These are phyloP conservation scores for Malaclemys terrapin DNA, from an alignment of 2,113 vertebrate species.

Conservation along the genomic window DNA sequence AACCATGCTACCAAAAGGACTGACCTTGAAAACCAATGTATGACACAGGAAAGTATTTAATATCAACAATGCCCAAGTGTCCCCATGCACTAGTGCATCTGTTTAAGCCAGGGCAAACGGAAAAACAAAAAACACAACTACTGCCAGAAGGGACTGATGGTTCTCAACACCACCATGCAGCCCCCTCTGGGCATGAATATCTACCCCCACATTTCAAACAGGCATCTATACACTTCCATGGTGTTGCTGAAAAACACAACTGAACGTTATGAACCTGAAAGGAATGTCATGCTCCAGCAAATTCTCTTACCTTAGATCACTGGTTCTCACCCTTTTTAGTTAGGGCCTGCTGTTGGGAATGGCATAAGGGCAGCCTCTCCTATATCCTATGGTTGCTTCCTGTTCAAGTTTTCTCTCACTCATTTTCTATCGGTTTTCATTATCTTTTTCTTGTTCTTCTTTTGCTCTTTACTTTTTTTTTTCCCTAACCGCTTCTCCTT, in stretches of 20 bases:
- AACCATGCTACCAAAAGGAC: rapidly evolving
- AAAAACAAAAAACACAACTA: neutral
- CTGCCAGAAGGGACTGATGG: neutral
- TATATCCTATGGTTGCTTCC: slow-evolving; percentile 47
- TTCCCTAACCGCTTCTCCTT: neutral
- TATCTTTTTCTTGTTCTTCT: neutral
- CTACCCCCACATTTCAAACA: rapidly evolving
- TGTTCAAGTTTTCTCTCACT: neutral
- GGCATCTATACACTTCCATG: rapidly evolving
- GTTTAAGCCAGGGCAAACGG: neutral
- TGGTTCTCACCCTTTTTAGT: neutral
- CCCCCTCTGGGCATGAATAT: rapidly evolving
- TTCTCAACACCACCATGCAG: neutral
- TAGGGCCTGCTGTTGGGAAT: neutral
- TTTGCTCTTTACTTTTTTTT: neutral
- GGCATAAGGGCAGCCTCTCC: slow-evolving; percentile 51
- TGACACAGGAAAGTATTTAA: neutral
- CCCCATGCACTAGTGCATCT: rapidly evolving
- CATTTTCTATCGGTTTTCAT: slow-evolving; percentile 14
- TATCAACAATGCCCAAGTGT: rapidly evolving
- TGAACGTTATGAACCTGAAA: neutral
- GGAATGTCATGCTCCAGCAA: neutral
- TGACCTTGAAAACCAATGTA: neutral
- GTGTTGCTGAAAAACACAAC: neutral
- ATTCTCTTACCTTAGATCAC: neutral